phyloP scores from a whole-genome alignment of 2,113 vertebrate species.

The Ceuthmochares aereus region DNA sequence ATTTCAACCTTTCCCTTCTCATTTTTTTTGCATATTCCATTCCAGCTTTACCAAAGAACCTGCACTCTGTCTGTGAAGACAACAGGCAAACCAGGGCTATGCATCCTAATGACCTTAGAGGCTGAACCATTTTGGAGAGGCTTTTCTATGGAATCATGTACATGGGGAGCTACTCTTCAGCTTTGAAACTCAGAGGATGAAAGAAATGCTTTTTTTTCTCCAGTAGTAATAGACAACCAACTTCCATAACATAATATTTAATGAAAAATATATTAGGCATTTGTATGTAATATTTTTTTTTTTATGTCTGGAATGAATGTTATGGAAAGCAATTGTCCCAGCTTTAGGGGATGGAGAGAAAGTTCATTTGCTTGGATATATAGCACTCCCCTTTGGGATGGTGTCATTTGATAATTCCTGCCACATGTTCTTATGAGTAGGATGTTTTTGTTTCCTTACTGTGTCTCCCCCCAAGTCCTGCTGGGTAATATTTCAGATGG shows the following conservation, averaged over 20 bases:
- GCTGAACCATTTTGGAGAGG: not conserved
- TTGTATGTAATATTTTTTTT: not conserved
- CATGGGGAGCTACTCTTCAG: not conserved
- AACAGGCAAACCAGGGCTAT: not conserved
- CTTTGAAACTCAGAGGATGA: not conserved
- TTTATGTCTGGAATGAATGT: not conserved
- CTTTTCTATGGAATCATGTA: not conserved
- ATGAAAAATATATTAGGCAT: not conserved
- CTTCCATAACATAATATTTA: not conserved
- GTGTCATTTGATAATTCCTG: conserved; percentile 74
- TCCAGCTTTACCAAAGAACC: not conserved
- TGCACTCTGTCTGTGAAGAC: not conserved
- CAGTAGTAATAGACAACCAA: not conserved
- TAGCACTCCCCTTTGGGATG: conserved; percentile 39
- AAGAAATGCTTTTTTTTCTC: not conserved
- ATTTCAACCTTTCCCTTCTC: not conserved
- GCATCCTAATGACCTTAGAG: rapidly evolving
- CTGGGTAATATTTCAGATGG: conserved; percentile 75
- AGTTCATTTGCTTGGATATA: conserved; percentile 51
- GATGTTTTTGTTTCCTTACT: conserved; percentile 75
- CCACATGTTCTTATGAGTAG: conserved; percentile 76
- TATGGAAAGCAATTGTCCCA: not conserved
- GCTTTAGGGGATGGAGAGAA: not conserved
- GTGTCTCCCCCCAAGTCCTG: conserved; percentile 70
- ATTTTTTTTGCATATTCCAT: not conserved